These are phyloP conservation scores for Corythucha ciliata DNA, from an alignment of 2,888 invertebrate species.

Conservation along the genomic window DNA sequence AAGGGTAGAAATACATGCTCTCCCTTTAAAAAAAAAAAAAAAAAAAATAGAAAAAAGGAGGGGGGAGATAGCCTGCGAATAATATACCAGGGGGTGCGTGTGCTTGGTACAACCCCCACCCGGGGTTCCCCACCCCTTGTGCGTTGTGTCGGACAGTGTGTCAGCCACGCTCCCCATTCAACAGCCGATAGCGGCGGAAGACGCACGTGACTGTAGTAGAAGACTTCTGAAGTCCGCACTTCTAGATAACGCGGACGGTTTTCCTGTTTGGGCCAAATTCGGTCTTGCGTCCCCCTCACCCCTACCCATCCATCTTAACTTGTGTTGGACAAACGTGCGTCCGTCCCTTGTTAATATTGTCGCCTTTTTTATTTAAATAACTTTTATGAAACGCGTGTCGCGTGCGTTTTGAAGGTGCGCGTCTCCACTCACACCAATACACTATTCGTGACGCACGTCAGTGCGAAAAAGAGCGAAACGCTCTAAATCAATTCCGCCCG, in stretches of 20 bases:
- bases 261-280: too few species aligned
- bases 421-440: neutral
- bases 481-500: constrained; percentile 16
- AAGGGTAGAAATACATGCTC: too few species aligned
- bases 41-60: neutral
- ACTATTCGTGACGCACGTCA: neutral
- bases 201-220: too few species aligned
- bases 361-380: too few species aligned
- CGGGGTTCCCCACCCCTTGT: neutral
- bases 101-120: neutral
- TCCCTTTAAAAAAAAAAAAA: too few species aligned
- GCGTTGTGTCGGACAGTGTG: constrained; percentile 21
- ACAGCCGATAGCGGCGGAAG: constrained; percentile 8
- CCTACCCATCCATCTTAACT: neutral
- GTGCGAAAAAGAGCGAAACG: neutral
- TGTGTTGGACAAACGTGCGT: neutral
- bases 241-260: too few species aligned
- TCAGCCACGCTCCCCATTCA: constrained; percentile 26
- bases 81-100: constrained; percentile 6
- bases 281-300: neutral
- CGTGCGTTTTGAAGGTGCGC: too few species aligned
- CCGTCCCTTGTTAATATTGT: too few species aligned
- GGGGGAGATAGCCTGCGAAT: neutral
- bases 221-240: too few species aligned
- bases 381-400: too few species aligned